Conservation (phyloP, 2,888 invertebrate genomes). For the Leucophenga montana region DNA sequence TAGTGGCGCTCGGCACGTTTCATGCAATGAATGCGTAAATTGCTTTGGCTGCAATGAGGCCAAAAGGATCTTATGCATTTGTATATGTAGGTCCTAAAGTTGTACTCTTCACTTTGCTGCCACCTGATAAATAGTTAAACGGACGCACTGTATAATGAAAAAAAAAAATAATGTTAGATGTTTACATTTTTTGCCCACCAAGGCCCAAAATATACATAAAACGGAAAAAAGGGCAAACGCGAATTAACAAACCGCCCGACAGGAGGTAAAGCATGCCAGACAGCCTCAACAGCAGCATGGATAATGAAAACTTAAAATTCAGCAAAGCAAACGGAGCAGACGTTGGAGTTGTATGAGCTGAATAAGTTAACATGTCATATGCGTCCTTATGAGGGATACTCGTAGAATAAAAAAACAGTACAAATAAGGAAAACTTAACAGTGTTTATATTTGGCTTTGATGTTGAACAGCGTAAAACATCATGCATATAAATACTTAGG, state of each 20-base stretch:
- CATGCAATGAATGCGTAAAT: constrained; percentile 53
- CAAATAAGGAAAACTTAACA: background rate
- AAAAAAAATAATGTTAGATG: constrained; percentile 44
- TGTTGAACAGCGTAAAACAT: constrained; percentile 39
- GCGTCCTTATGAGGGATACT: too few species aligned
- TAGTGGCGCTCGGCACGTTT: constrained; percentile 56
- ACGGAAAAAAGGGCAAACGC: constrained; percentile 39
- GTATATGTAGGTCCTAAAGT: background rate
- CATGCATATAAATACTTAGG: constrained; percentile 13
- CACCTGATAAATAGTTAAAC: constrained; percentile 50
- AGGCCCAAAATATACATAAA: constrained; percentile 32
- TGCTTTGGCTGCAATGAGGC: constrained; percentile 51
- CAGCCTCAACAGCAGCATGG: background rate
- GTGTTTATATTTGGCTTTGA: background rate
- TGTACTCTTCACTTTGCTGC: background rate
- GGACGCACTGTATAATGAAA: background rate
- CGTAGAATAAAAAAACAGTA: too few species aligned
- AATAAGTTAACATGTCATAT: background rate
- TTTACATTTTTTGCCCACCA: constrained; percentile 53
- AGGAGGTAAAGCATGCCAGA: background rate
- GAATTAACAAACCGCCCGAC: constrained; percentile 2
- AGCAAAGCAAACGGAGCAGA: constrained; percentile 19
- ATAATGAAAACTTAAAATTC: constrained; percentile 32
- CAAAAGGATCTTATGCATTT: background rate
- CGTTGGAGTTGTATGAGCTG: background rate